Evolutionary conservation across 2,797 vertebrate genomes (phyloP).

Genomic region (Picus viridis): DNA sequence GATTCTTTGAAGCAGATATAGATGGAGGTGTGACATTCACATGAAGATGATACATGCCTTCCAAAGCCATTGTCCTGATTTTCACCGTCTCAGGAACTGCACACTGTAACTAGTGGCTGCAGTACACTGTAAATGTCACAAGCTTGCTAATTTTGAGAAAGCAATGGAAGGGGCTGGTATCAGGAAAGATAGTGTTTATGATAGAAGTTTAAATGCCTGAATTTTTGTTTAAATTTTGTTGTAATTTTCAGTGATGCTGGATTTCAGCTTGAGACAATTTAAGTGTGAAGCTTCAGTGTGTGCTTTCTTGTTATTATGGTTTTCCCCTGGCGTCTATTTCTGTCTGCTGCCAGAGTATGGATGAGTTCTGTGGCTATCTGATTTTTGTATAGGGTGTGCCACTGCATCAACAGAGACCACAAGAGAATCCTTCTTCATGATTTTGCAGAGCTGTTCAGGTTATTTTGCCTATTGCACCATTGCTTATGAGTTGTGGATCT

Average conservation of each 20-base stretch:
- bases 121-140: not conserved
- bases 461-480: not conserved
- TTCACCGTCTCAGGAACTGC: too few species aligned
- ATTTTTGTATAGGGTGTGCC: not conserved
- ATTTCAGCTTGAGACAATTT: not conserved
- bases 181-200: not conserved
- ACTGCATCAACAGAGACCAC: not conserved
- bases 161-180: not conserved
- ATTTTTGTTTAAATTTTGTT: not conserved
- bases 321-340: not conserved
- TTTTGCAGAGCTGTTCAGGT: not conserved
- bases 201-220: not conserved
- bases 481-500: not conserved
- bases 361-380: too few species aligned
- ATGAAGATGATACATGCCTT: too few species aligned
- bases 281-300: not conserved
- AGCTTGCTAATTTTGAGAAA: not conserved
- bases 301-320: not conserved
- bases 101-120: not conserved
- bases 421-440: not conserved
- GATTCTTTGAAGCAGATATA: too few species aligned
- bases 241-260: not conserved
- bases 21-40: too few species aligned
- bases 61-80: too few species aligned
- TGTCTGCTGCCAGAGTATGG: not conserved